Percentiles rank a stretch among this genome's conserved stretches.
These are phyloP conservation scores for Trisateles emortualis DNA, from an alignment of 2,888 invertebrate species.

Conservation along the genomic window DNA sequence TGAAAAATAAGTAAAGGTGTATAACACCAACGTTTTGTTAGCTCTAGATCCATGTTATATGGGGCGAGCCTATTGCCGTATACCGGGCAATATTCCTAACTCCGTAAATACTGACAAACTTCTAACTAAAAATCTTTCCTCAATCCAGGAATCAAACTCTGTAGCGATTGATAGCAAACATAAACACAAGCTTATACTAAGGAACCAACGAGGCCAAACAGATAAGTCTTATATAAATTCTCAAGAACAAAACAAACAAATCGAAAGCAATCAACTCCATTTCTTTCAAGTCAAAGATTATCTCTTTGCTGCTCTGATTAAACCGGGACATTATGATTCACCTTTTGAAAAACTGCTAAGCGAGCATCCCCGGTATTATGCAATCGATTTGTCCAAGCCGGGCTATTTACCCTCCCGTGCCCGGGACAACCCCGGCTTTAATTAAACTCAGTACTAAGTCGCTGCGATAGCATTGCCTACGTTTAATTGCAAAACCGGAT, in stretches of 20 bases:
- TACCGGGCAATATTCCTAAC: too few relatives aligned
- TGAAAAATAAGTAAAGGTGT: too few relatives aligned
- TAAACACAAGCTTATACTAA: too few relatives aligned
- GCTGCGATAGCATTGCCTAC: slow-evolving; percentile 40
- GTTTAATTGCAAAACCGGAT: slow-evolving; percentile 47
- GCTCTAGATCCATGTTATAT: too few relatives aligned
- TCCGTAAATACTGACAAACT: too few relatives aligned
- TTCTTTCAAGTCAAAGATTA: slow-evolving; percentile 37
- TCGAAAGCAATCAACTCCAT: slow-evolving; percentile 23
- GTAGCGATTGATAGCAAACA: too few relatives aligned
- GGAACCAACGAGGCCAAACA: too few relatives aligned
- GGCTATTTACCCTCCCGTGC: slow-evolving; percentile 41
- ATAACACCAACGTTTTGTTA: too few relatives aligned
- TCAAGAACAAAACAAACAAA: slow-evolving; percentile 17
- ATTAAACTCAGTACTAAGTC: slow-evolving; percentile 52
- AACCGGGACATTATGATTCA: slow-evolving; percentile 32
- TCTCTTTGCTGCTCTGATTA: slow-evolving; percentile 37
- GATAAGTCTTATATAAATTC: too few relatives aligned
- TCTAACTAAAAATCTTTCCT: too few relatives aligned
- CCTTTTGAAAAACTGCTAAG: slow-evolving; percentile 43
- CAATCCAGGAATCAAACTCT: too few relatives aligned
- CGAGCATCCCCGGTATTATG: slow-evolving; percentile 34
- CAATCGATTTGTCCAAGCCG: slow-evolving; percentile 45
- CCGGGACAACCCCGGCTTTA: slow-evolving; percentile 42
- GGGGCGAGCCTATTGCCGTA: too few relatives aligned